Evolutionary conservation across 2,113 vertebrate species (phyloP).

Genomic region (Phainopepla nitens): DNA sequence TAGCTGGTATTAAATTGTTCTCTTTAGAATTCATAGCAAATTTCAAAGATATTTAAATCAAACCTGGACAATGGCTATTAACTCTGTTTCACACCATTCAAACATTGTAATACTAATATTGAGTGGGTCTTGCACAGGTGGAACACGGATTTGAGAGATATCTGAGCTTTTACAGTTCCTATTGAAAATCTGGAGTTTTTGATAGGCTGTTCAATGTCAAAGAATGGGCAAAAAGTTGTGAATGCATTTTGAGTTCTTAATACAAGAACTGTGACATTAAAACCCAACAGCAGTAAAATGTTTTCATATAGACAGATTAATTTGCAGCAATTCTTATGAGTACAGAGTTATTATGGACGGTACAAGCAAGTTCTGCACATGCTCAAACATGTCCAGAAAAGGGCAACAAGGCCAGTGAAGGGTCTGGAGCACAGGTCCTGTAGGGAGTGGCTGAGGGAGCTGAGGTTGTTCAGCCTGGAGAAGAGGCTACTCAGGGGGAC

Average conservation of each 20-base stretch:
- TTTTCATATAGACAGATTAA: not conserved
- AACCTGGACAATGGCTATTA: not conserved
- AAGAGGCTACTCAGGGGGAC: not conserved
- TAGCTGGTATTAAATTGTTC: not conserved
- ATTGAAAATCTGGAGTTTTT: not conserved
- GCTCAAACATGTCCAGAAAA: fast-evolving
- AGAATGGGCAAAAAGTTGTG: not conserved
- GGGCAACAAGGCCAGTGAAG: not conserved
- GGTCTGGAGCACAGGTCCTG: not conserved
- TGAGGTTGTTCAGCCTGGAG: not conserved
- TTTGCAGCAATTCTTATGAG: not conserved
- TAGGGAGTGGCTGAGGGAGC: not conserved
- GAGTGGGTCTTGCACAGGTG: not conserved
- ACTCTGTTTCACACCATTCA: not conserved
- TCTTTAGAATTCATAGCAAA: not conserved
- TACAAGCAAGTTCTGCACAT: not conserved
- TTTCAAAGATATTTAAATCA: not conserved
- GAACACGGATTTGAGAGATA: not conserved
- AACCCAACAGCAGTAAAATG: not conserved
- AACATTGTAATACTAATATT: not conserved
- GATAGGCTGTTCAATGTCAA: not conserved
- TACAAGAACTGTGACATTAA: not conserved
- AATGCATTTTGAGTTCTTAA: not conserved
- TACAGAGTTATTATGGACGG: not conserved
- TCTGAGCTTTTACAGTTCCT: not conserved